Evolutionary conservation across 1,140 invertebrate species (phyloP), one percentile per base, ranked within the genome.

Genomic region (Nymphalis io): DNA sequence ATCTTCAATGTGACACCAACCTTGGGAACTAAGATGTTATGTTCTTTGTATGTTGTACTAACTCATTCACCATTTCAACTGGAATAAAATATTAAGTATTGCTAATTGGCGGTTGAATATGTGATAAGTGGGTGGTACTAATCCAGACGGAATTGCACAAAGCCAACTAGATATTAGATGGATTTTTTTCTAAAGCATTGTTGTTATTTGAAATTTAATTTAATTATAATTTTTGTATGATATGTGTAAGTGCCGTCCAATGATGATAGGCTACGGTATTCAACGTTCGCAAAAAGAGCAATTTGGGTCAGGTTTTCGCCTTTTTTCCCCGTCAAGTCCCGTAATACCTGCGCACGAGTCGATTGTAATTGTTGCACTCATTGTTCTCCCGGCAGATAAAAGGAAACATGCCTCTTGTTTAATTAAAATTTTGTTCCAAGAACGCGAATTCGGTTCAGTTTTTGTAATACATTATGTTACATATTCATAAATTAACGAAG

Each of bases 351-450:
- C 72, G 68, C 73, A 73, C 66, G 68, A 72, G 72, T 68, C 74
- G 75, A 80, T 81, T 87, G 86, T 85, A 85, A 87, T 88, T 89
- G 84, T 87, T 82, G 79, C 69, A 70, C 73, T 79, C 85, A 89
- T 89, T 89, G 87, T 89, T 88, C 83, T 82, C 75, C 63, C 66
- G 76, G 70, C 74, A 85, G 80, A 83, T 85, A 87, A 87, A 82
- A 76, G 73, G 68, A 60, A 80, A 79, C 78, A 80, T 64, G 73
- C 77, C 64, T 74, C 70, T 68, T 74, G 75, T 84, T 87, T 89
- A 88, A 89, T 88, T 88, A 88, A 87, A 81, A 82, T 85, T 86
- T 81, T 80, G 74, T 75, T 79, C 75, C 74, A 68, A 76, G 77
- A 78, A 79, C 62, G 68, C 60, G 76, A 79, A 81, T 85, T 83